phyloP scores from a whole-genome alignment of 1,140 invertebrate genomes.

The Bombus polaris region DNA sequence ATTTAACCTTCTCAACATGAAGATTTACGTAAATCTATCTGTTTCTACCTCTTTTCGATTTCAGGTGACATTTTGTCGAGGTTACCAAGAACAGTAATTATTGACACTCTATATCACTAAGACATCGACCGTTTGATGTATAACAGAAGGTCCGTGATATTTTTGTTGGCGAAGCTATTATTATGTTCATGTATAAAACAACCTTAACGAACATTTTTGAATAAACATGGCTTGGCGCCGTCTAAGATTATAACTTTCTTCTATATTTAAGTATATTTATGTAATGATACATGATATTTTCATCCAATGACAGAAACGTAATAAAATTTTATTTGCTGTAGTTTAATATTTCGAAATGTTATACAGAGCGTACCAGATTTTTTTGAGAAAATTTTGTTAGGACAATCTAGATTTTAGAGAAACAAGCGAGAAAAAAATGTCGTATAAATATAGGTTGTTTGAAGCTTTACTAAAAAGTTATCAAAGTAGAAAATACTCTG shows the following conservation, averaged over 20 bases:
- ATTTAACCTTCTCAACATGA: neutral
- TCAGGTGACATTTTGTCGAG: neutral
- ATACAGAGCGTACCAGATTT: neutral
- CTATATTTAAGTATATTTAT: constrained; percentile 25
- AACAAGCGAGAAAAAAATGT: neutral
- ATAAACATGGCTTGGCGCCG: neutral
- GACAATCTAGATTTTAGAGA: neutral
- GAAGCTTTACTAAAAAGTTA: neutral
- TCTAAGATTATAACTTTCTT: neutral
- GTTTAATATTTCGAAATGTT: neutral
- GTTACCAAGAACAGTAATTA: neutral
- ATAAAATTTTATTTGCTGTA: neutral
- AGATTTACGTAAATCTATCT: neutral
- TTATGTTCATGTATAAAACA: too few relatives aligned
- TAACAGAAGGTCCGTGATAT: neutral
- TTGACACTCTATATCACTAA: neutral
- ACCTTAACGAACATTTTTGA: neutral
- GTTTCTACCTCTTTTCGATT: neutral
- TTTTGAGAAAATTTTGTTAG: neutral
- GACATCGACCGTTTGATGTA: neutral
- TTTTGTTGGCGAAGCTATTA: neutral
- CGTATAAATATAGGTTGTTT: neutral
- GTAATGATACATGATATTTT: constrained; percentile 1
- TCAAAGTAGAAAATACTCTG: neutral
- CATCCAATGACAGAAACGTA: too few relatives aligned